Conservation (phyloP, 2,113 vertebrate genomes). For the Stomatorhinus ivindoensis region DNA sequence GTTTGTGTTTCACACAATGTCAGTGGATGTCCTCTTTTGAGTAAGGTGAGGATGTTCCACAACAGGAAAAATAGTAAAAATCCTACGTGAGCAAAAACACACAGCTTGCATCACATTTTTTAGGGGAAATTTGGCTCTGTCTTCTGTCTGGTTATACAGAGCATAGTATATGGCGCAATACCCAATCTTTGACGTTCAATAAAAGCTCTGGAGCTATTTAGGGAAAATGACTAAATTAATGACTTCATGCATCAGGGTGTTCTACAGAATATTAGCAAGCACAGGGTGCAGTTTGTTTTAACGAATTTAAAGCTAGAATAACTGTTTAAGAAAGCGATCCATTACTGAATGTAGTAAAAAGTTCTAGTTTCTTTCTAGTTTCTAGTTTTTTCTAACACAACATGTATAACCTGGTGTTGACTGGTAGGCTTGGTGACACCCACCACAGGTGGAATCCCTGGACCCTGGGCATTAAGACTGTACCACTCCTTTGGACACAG, state of each 20-base stretch:
- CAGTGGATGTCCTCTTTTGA: neutral
- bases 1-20: neutral
- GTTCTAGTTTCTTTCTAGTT: neutral
- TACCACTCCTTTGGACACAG: neutral
- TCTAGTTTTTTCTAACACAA: neutral
- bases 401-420: neutral
- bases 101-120: neutral
- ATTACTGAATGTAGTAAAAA: neutral
- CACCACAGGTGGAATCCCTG: neutral
- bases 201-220: neutral
- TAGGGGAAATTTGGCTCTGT: neutral
- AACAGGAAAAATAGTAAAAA: neutral
- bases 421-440: neutral
- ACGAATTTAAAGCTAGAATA: neutral
- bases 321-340: neutral
- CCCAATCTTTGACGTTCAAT: neutral
- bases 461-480: neutral
- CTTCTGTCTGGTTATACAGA: neutral
- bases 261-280: neutral
- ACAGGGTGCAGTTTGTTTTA: slow-evolving; percentile 12
- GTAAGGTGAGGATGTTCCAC: neutral
- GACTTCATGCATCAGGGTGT: neutral
- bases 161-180: neutral
- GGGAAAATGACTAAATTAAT: neutral
- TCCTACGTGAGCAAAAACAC: neutral